Evolutionary conservation across 2,113 vertebrate species (phyloP), one percentile per base, ranked within the genome.

Genomic region (Sander vitreus): DNA sequence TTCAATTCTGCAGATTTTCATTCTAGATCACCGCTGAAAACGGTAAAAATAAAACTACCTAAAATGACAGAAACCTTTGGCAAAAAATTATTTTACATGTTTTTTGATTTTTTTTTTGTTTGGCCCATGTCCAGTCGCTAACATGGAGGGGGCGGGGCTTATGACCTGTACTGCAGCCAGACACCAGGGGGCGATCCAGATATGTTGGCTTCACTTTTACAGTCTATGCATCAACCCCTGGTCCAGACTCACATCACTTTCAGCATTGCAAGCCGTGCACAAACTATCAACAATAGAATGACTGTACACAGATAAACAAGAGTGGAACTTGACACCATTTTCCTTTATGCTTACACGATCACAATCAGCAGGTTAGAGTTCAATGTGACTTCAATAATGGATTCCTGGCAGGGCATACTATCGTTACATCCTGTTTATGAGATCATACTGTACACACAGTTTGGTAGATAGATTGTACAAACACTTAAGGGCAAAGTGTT

Each of bases 401-500:
- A 79, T 25, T 78, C 63, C 25, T 73, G 71, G 53, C 72, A 83
- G 79, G 68, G 63, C 63, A 11, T 68, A 51, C 67, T 64, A 53
- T 67, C 60, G 68, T 83, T 75, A 58, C 64, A 80, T 90, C 80
- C 83, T 62, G 80, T 78, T 81, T 65, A 84, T 74, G 73, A 80
- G 83, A 72, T 87, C 62, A 60, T 76, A 85, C 73, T 86, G 79
- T 88, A 85, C 78, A 85, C 48, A 60, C 33, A 55, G 80, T 86
- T 81, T 86, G 76, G 83, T 91, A 85, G 90, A 91, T 91, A 85
- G 90, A 91, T 93, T 93, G 89, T 93, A 89, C 75, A 90, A 92
- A 92, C 88, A 93, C 90, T 89, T 93, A 89, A 90, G 84, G 90
- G 77, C 81, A 91, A 93, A 91, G 88, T 91, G 87, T 92, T 85